Evolutionary conservation across 1,140 invertebrate species (phyloP), one percentile per base, ranked within the genome.

Genomic region (Bactericera cockerelli): DNA sequence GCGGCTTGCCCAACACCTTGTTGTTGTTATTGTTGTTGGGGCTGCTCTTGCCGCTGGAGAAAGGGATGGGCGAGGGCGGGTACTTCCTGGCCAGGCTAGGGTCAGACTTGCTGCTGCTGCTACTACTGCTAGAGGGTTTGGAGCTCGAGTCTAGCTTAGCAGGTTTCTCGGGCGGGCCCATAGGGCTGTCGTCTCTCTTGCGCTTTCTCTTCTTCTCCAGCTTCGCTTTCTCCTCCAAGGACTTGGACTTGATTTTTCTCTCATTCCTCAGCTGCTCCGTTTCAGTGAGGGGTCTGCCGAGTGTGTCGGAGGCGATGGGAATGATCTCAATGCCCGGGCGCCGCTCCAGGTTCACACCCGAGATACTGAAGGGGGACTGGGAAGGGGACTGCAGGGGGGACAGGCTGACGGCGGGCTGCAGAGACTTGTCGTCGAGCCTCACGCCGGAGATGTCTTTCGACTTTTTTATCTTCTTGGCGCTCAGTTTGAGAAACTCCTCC

Each of bases 141-240:
- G 79, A 79, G 6, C 86, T 71, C 0, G 84, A 78, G 62, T 86
- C 83, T 70, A 79, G 76, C 67, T 84, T 84, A 0, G 76, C 74
- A 0, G 83, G 82, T 70, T 89, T 89, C 54, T 87, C 85, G 0
- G 87, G 87, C 1, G 87, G 86, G 2, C 86, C 86, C 87, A 89
- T 90, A 0, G 85, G 81, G 63, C 78, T 78, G 57, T 86, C 81
- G 61, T 87, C 84, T 57, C 83, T 74, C 63, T 87, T 87, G 25
- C 84, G 76, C 66, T 88, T 87, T 63, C 81, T 77, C 67, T 85
- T 84, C 68, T 87, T 88, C 56, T 90, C 85, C 62, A 83, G 70
- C 66, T 80, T 81, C n/a, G 73, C 73, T 63, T 83, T 82, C 58
- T 76, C 74, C 11, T 60, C 54, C 25, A 49, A 59, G 36, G 55